A percentile compares a stretch with the other conserved stretches of the same genome.
phyloP scores from a whole-genome alignment of 2,113 vertebrate genomes.

The Cygnus buccinator region DNA sequence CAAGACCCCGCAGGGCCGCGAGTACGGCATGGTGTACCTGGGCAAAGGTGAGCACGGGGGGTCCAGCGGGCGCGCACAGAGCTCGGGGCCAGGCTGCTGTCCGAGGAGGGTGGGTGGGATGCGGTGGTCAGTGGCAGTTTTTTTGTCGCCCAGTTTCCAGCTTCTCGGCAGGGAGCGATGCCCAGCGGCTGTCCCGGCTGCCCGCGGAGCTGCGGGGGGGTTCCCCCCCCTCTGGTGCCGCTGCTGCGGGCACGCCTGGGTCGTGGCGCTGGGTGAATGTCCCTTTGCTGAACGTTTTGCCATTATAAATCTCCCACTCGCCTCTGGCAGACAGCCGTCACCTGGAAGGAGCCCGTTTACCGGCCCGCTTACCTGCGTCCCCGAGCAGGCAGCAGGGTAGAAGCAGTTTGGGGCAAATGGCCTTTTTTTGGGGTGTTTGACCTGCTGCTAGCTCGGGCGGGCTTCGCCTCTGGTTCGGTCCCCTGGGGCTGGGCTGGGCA shows the following conservation, averaged over 20 bases:
- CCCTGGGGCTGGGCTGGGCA: neutral
- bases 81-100: neutral
- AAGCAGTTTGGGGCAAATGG: neutral
- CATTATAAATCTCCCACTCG: neutral
- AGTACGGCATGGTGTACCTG: constrained; percentile 95
- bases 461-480: neutral
- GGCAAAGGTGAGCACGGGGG: constrained; percentile 86
- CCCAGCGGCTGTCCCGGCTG: neutral
- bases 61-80: rapidly evolving
- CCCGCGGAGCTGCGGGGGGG: too few relatives aligned
- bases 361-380: neutral
- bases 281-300: neutral
- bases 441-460: rapidly evolving
- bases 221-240: neutral
- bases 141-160: rapidly evolving
- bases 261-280: neutral
- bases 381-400: rapidly evolving
- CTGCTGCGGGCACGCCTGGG: rapidly evolving
- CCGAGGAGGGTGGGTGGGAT: neutral
- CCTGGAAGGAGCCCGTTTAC: neutral
- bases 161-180: neutral
- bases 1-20: constrained; percentile 88
- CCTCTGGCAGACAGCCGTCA: neutral
- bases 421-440: neutral
- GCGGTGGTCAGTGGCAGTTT: rapidly evolving